These are phyloP conservation scores for Aramus guarauna DNA, from an alignment of 2,113 vertebrate genomes.

Conservation along the genomic window DNA sequence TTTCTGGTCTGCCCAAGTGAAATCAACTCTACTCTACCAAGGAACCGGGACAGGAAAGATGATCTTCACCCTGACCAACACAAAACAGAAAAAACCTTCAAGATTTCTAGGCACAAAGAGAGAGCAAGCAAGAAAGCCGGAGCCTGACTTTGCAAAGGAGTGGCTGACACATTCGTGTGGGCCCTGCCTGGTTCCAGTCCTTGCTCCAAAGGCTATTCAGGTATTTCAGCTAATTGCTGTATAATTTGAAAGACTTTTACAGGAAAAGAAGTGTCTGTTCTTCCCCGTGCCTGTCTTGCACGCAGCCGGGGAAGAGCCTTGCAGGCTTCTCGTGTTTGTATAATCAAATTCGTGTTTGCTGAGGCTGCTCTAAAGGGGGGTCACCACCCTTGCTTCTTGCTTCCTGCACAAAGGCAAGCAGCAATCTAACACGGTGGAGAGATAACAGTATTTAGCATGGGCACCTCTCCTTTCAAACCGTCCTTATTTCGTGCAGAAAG, in stretches of 20 bases:
- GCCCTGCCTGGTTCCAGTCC: background rate
- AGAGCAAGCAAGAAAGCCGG: background rate
- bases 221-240: background rate
- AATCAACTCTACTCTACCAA: background rate
- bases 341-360: background rate
- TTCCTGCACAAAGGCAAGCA: background rate
- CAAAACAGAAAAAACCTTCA: background rate
- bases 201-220: background rate
- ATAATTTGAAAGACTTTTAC: background rate
- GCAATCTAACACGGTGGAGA: background rate
- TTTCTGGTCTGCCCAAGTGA: background rate
- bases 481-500: background rate
- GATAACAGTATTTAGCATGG: background rate
- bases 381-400: background rate
- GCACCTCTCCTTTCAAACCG: background rate
- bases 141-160: background rate
- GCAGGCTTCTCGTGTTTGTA: background rate
- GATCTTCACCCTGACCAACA: background rate
- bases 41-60: background rate
- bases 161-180: background rate
- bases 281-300: rapidly evolving
- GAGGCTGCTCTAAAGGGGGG: background rate
- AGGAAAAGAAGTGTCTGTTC: background rate
- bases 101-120: background rate
- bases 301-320: background rate